Evolutionary conservation across 2,888 invertebrate genomes (phyloP).

Genomic region (Hyposoter dolosus): DNA sequence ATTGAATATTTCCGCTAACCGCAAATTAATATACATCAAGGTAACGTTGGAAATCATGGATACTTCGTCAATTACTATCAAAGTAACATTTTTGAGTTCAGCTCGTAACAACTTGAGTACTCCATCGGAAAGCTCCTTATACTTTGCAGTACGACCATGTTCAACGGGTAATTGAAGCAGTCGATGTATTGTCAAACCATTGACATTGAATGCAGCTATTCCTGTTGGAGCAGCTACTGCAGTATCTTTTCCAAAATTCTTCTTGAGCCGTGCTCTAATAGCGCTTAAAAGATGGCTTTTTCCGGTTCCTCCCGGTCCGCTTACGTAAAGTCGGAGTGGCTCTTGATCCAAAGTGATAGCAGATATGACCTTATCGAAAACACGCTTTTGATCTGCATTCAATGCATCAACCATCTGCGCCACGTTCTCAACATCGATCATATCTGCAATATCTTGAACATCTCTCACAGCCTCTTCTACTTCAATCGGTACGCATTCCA

Average conservation of each 20-base stretch:
- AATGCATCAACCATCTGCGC: conserved; percentile 65
- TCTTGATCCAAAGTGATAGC: conserved; percentile 35
- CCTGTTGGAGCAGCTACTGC: conserved; percentile 78
- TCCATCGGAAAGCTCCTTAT: conserved; percentile 74
- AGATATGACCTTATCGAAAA: conserved; percentile 64
- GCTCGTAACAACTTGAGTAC: conserved; percentile 72
- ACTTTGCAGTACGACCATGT: conserved; percentile 76
- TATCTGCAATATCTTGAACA: conserved; percentile 58
- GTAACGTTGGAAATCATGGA: too few species aligned
- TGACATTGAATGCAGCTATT: conserved; percentile 79
- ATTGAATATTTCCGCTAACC: conserved; percentile 75
- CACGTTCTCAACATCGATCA: conserved; percentile 50
- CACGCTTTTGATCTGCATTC: conserved; percentile 70
- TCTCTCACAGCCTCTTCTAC: conserved; percentile 10
- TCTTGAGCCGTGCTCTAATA: conserved; percentile 74
- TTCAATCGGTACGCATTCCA: conserved; percentile 52
- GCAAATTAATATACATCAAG: conserved; percentile 68
- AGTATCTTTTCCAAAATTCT: conserved; percentile 71
- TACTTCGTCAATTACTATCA: too few species aligned
- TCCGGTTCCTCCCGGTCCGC: conserved; percentile 77
- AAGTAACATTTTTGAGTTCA: too few species aligned
- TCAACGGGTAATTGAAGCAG: conserved; percentile 78
- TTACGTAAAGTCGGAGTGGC: conserved; percentile 70
- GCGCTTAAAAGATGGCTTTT: conserved; percentile 78
- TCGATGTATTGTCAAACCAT: conserved; percentile 78